Conservation (phyloP, 2,797 vertebrate genomes). For the Darevskia nairensis region DNA sequence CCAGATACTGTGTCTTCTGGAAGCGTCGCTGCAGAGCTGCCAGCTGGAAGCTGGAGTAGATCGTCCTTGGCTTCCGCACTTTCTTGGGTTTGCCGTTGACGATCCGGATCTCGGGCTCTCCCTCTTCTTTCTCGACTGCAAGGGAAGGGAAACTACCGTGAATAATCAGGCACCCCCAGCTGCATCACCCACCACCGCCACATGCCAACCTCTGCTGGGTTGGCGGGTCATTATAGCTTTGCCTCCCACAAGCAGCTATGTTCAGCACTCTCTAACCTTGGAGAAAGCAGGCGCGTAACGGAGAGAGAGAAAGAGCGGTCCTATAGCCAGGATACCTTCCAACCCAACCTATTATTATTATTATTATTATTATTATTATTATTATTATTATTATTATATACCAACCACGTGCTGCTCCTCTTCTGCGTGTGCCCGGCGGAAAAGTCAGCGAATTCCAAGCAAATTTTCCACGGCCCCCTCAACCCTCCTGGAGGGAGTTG, state of each 20-base stretch:
- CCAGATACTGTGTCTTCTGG: conserved; percentile 98
- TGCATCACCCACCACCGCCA: not conserved
- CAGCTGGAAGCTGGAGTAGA: conserved; percentile 98
- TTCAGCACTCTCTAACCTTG: not conserved
- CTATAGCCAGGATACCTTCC: not conserved
- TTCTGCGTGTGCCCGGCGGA: not conserved
- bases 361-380: too few relatives aligned
- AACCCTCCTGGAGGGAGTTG: not conserved
- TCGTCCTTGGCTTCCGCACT: conserved; percentile 95
- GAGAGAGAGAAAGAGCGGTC: not conserved
- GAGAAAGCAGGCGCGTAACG: not conserved
- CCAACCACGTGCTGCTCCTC: not conserved
- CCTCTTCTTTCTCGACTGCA: conserved; percentile 94
- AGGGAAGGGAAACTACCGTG: conserved; percentile 34
- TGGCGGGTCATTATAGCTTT: not conserved
- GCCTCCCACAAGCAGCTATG: not conserved
- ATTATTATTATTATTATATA: too few relatives aligned
- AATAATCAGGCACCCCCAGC: not conserved
- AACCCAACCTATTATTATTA: not conserved
- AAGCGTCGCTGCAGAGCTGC: conserved; percentile 95
- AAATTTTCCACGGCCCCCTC: not conserved
- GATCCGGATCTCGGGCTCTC: conserved; percentile 95
- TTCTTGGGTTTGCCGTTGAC: conserved; percentile 99
- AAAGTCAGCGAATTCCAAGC: too few relatives aligned
- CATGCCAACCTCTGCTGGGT: too few relatives aligned